A percentile compares a stretch with the other conserved stretches of the same genome.
phyloP scores from a whole-genome alignment of 2,113 vertebrate species.

The Planiliza haematocheilus region DNA sequence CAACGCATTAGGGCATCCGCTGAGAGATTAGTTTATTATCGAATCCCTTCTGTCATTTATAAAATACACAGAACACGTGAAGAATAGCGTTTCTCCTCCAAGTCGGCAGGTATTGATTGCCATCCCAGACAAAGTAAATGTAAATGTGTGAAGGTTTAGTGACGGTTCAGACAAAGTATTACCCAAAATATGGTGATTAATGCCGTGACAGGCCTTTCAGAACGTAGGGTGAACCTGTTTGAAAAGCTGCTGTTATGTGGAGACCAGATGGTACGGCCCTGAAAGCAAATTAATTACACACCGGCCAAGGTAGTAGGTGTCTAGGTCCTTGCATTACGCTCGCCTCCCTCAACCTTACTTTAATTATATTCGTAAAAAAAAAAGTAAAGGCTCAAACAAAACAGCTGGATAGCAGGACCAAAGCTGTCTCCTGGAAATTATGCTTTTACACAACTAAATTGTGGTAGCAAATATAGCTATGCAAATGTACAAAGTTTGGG shows the following conservation, averaged over 20 bases:
- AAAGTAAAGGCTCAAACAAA: slow-evolving; percentile 27
- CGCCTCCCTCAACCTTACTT: slow-evolving; percentile 10
- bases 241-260: slow-evolving; percentile 26
- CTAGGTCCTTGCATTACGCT: slow-evolving; percentile 20
- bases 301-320: slow-evolving; percentile 44
- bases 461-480: not conserved
- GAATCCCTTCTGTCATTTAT: slow-evolving; percentile 28
- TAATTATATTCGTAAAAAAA: slow-evolving; percentile 44
- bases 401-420: not conserved
- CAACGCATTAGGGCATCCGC: slow-evolving; percentile 10
- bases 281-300: slow-evolving; percentile 60
- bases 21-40: slow-evolving; percentile 33
- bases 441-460: not conserved
- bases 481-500: not conserved
- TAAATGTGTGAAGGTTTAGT: slow-evolving; percentile 23
- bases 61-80: slow-evolving; percentile 20
- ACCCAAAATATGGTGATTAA: slow-evolving; percentile 25
- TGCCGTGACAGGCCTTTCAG: slow-evolving; percentile 27
- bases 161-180: slow-evolving; percentile 33
- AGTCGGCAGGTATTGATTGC: slow-evolving; percentile 37
- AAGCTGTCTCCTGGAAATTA: not conserved
- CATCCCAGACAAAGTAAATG: slow-evolving; percentile 17
- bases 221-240: slow-evolving; percentile 45
- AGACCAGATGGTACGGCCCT: slow-evolving; percentile 43
- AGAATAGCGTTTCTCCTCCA: slow-evolving; percentile 4